Evolutionary conservation across 2,113 vertebrate genomes (phyloP).

Genomic region (Apeltes quadracus): DNA sequence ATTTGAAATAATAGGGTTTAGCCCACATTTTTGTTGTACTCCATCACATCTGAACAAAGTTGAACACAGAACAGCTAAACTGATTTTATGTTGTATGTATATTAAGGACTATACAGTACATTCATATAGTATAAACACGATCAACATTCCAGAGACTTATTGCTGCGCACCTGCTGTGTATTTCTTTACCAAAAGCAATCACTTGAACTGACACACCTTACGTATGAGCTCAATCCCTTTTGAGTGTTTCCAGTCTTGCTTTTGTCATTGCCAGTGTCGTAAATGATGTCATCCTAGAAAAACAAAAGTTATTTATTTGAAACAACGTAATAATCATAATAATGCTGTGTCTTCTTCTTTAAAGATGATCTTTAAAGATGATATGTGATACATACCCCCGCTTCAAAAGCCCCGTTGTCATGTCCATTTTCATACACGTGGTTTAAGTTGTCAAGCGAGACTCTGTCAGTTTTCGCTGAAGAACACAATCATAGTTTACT

Average conservation of each 20-base stretch:
- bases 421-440: constrained; percentile 43
- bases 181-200: neutral
- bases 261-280: constrained; percentile 15
- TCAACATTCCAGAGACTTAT: neutral
- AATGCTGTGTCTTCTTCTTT: neutral
- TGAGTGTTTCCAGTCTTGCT: constrained; percentile 24
- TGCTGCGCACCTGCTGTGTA: neutral
- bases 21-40: neutral
- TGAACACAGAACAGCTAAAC: neutral
- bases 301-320: constrained; percentile 7
- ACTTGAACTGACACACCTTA: constrained; percentile 66
- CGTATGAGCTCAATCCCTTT: constrained; percentile 58
- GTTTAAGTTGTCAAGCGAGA: constrained; percentile 27
- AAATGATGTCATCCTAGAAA: constrained; percentile 57
- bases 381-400: constrained; percentile 58
- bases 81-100: neutral
- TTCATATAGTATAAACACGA: neutral
- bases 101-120: neutral
- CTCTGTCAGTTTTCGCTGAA: constrained; percentile 61
- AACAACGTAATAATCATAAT: neutral
- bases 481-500: constrained; percentile 48
- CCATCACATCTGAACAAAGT: neutral
- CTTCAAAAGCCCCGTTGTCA: constrained; percentile 73
- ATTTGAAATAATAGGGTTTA: neutral
- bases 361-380: neutral